Evolutionary conservation across 2,888 invertebrate genomes (phyloP).

Genomic region (Chrysomela aeneicollis): DNA sequence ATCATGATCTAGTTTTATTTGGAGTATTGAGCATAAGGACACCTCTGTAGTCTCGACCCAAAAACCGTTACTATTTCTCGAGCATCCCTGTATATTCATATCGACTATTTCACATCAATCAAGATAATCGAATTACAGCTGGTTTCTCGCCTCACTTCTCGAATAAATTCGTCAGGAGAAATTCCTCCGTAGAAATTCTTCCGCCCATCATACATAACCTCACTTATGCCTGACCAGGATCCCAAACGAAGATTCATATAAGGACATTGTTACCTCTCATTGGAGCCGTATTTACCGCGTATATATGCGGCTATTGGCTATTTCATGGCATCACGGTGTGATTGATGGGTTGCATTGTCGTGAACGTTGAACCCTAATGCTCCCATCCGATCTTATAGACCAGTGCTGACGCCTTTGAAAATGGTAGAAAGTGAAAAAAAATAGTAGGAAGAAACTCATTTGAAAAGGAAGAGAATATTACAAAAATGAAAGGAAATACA

Average conservation of each 20-base stretch:
- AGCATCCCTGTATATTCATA: background rate
- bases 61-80: too few species aligned
- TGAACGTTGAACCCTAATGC: constrained; percentile 19
- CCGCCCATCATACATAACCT: constrained; percentile 8
- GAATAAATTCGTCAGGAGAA: background rate
- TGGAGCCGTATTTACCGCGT: constrained; percentile 14
- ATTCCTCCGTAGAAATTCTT: background rate
- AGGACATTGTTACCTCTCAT: constrained; percentile 17
- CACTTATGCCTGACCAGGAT: background rate
- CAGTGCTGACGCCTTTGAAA: too few species aligned
- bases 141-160: constrained; percentile 1
- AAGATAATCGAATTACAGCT: background rate
- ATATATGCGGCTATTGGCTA: background rate
- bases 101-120: background rate
- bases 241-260: constrained; percentile 11
- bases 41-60: too few species aligned
- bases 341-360: constrained; percentile 19
- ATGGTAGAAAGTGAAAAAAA: too few species aligned
- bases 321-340: constrained; percentile 6
- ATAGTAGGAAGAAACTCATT: too few species aligned
- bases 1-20: too few species aligned
- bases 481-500: too few species aligned
- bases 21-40: too few species aligned
- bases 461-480: too few species aligned
- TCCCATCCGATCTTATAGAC: background rate